Percentiles rank a stretch among this genome's conserved stretches.
These are phyloP conservation scores for Xenopus laevis DNA, from an alignment of 2,113 vertebrate species.

Conservation along the genomic window DNA sequence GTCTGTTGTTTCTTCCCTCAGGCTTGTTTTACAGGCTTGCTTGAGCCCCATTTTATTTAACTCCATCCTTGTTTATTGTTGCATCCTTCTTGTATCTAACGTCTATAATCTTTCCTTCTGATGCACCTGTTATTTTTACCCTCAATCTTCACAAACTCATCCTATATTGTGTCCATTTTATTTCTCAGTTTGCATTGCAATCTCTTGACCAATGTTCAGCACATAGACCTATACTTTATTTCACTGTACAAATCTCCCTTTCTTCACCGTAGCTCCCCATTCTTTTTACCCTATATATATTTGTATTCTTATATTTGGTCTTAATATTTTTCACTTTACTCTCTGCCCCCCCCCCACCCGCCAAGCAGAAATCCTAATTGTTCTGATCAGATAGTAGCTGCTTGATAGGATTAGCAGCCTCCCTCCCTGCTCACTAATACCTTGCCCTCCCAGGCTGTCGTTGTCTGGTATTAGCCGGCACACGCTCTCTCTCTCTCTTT, in stretches of 20 bases:
- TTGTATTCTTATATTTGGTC: not conserved
- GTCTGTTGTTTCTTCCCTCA: too few species aligned
- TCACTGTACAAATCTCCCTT: not conserved
- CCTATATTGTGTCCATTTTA: too few species aligned
- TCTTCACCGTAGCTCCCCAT: too few species aligned
- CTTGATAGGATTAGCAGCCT: slow-evolving; percentile 39
- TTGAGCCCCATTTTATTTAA: not conserved
- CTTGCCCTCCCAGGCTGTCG: slow-evolving; percentile 36
- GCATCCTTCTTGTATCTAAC: not conserved
- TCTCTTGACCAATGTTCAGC: too few species aligned
- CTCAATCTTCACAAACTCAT: too few species aligned
- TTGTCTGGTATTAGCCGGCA: slow-evolving; percentile 27
- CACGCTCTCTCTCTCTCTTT: slow-evolving; percentile 20
- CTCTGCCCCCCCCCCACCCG: not conserved
- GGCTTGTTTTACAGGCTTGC: not conserved
- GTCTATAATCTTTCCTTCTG: not conserved
- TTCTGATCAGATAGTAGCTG: slow-evolving; percentile 43
- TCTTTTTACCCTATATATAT: not conserved
- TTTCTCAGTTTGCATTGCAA: too few species aligned
- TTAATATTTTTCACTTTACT: not conserved
- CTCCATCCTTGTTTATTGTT: not conserved
- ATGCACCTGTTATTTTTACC: not conserved
- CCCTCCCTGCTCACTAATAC: slow-evolving; percentile 37
- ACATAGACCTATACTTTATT: too few species aligned
- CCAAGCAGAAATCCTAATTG: slow-evolving; percentile 37